A percentile compares a stretch with the other conserved stretches of the same genome.
These are phyloP conservation scores for Temnothorax longispinosus DNA, from an alignment of 1,140 invertebrate genomes.

Conservation along the genomic window DNA sequence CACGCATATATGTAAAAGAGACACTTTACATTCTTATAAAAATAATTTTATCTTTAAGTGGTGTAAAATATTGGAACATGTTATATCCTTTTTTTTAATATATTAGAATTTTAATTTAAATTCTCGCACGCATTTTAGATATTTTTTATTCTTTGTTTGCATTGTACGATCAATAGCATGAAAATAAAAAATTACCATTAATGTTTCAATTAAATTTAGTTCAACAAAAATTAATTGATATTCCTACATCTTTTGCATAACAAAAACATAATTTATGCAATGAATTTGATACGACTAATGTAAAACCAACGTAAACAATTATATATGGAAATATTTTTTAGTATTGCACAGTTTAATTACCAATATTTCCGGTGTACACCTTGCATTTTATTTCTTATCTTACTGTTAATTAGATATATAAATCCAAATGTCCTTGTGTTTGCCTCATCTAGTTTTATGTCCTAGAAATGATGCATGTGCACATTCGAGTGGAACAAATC, in stretches of 20 bases:
- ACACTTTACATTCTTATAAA: background rate
- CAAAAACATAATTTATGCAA: background rate
- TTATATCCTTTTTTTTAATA: background rate
- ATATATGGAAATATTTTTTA: background rate
- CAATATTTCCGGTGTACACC: background rate
- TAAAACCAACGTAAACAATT: background rate
- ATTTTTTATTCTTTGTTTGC: constrained; percentile 5
- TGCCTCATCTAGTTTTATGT: background rate
- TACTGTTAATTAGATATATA: background rate
- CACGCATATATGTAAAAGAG: background rate
- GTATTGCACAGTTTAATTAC: background rate
- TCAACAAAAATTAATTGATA: constrained; percentile 22
- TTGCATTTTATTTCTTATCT: background rate
- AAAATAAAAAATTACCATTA: background rate
- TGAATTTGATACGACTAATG: background rate
- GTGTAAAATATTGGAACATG: background rate
- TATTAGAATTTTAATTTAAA: background rate
- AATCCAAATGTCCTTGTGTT: background rate
- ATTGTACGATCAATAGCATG: background rate
- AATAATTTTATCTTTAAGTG: background rate
- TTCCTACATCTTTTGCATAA: background rate
- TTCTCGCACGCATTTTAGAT: background rate
- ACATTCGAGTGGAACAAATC: constrained; percentile 31
- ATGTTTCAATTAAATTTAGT: background rate
- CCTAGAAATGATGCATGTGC: background rate